Evolutionary conservation across 2,888 invertebrate genomes (phyloP), one percentile per base, ranked within the genome.

Genomic region (Drosophila neonasuta): DNA sequence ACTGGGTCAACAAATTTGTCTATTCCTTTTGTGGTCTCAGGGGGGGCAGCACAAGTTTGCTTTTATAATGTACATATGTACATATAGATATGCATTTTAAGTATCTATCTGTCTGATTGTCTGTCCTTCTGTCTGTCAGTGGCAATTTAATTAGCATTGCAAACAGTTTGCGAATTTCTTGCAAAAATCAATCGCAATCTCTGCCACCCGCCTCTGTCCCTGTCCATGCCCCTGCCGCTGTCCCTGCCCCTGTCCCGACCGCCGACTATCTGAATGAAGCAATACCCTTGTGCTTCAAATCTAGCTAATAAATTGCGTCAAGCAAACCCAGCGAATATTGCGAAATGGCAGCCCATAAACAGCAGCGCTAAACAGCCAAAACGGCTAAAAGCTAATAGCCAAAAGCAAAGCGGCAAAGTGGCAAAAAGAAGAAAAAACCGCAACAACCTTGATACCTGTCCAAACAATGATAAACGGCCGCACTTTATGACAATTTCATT

Each of bases 271-370:
- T n/a, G 41, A 46, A 32, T 77, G 62, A 51, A 56, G 79, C 73
- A 78, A 78, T 78, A 79, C 79, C 79, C 77, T 77, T 77, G 77
- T 77, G 77, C 62, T 60, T 73, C 65, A 70, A 79, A 73, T 76
- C 70, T 73, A 59, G 73, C 79, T 73, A 77, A 77, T 77, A 77
- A 77, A 77, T 77, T 76, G 77, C 73, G 68, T 68, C 66, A 76
- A 79, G 45, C 61, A 41, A 72, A 66, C 77, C 64, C 67, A 74
- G n/a, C 60, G 41, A 66, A 64, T 49, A 63, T 76, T 76, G 76
- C 75, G 62, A 68, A 78, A 76, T 60, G 24, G 57, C 44, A 62
- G 75, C 54, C 71, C 75, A 74, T 74, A 77, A 76, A 68, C 48
- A 61, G 61, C 54, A 70, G 57, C 62, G 20, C 41, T 44, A 32